phyloP scores from a whole-genome alignment of 2,113 vertebrate species.

The Gallinago undulata region DNA sequence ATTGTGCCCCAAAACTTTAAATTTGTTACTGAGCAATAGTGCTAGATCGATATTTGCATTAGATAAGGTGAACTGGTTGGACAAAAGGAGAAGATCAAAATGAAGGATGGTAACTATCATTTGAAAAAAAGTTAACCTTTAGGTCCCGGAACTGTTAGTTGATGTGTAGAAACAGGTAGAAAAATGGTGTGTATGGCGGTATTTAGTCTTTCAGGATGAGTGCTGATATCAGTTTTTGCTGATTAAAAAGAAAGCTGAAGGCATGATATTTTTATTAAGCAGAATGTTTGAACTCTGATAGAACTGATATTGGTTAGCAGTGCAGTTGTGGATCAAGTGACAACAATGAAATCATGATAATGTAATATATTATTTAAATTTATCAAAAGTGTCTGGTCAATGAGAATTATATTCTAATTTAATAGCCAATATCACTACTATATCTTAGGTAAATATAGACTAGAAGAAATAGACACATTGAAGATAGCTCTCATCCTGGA shows the following conservation, averaged over 20 bases:
- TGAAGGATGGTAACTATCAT: background rate
- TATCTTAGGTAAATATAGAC: background rate
- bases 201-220: background rate
- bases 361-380: background rate
- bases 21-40: background rate
- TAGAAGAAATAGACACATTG: background rate
- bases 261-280: background rate
- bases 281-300: background rate
- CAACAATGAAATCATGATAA: background rate
- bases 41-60: slow-evolving; percentile 49
- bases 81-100: background rate
- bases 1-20: slow-evolving; percentile 40
- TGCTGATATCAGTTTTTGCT: background rate
- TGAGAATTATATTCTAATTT: background rate
- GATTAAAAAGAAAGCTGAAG: background rate
- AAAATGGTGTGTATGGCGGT: background rate
- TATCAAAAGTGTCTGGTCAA: background rate
- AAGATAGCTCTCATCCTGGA: background rate
- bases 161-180: background rate
- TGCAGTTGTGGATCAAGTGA: background rate
- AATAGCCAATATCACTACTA: background rate
- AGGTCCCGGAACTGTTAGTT: background rate
- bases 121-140: background rate
- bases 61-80: background rate
- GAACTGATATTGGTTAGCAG: background rate